phyloP scores from a whole-genome alignment of 2,797 vertebrate species.

The Eutrigla gurnardus region DNA sequence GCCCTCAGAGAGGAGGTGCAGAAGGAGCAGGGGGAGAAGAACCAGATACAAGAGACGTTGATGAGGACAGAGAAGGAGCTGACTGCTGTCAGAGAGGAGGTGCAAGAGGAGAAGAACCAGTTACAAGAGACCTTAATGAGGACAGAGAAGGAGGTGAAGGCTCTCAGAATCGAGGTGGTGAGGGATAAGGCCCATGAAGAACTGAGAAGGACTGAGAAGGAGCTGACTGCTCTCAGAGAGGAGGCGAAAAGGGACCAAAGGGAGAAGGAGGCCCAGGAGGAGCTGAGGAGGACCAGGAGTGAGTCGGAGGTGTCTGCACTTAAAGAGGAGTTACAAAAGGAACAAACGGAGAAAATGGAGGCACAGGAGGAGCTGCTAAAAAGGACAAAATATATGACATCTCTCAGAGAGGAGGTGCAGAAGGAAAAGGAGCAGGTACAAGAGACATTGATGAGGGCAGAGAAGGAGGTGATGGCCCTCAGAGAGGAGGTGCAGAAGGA shows the following conservation, averaged over 20 bases:
- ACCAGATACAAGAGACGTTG: neutral
- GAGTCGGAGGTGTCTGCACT: too few species aligned
- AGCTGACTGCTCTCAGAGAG: neutral
- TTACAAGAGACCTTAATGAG: neutral
- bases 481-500: constrained; percentile 18
- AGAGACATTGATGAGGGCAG: too few species aligned
- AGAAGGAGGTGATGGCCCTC: neutral
- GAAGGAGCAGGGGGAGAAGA: neutral
- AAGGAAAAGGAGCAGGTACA: too few species aligned
- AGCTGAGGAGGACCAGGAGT: too few species aligned
- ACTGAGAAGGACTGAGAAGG: neutral
- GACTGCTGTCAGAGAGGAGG: too few species aligned
- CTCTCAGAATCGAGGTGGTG: neutral
- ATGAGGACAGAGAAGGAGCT: neutral
- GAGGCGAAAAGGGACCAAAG: too few species aligned
- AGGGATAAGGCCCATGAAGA: constrained; percentile 8
- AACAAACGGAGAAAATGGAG: too few species aligned
- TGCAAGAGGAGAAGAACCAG: neutral
- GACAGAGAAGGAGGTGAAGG: neutral
- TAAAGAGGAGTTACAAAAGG: too few species aligned
- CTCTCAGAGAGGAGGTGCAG: too few species aligned
- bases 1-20: neutral
- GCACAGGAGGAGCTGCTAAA: too few species aligned
- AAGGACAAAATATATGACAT: too few species aligned
- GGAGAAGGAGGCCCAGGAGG: too few species aligned